Evolutionary conservation across 2,797 vertebrate genomes (phyloP).

Genomic region (Numenius phaeopus): DNA sequence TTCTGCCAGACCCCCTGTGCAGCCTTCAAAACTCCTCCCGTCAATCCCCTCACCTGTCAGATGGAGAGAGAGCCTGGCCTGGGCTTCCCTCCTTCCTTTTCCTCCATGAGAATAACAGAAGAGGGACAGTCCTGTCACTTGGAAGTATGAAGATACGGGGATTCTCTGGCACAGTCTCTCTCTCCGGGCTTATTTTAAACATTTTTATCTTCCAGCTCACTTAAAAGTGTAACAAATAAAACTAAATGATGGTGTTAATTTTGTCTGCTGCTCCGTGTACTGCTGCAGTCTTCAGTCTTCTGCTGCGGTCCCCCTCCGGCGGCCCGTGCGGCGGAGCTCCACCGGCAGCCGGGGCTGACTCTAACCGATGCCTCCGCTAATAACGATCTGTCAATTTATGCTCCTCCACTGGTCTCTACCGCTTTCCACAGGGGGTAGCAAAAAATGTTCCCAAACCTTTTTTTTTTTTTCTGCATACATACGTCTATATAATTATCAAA

Average conservation of each 20-base stretch:
- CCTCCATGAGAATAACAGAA: not conserved
- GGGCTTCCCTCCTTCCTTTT: not conserved
- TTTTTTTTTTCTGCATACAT: not conserved
- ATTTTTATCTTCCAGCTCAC: slow-evolving; percentile 41
- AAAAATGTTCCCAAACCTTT: slow-evolving; percentile 1
- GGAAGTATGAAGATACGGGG: slow-evolving; percentile 11
- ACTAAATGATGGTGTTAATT: slow-evolving; percentile 72
- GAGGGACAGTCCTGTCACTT: not conserved
- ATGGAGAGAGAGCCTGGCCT: not conserved
- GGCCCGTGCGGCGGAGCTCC: not conserved
- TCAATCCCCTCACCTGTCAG: slow-evolving; percentile 46
- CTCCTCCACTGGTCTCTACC: not conserved
- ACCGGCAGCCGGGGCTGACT: not conserved
- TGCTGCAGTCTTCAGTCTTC: slow-evolving; percentile 61
- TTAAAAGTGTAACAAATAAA: slow-evolving; percentile 67
- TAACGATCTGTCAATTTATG: slow-evolving; percentile 17
- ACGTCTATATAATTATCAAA: slow-evolving; percentile 71
- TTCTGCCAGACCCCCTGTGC: slow-evolving; percentile 47
- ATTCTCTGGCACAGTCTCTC: not conserved
- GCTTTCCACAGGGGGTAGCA: slow-evolving; percentile 25
- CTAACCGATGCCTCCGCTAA: not conserved
- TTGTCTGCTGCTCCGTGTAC: slow-evolving; percentile 11
- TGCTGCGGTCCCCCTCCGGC: slow-evolving; percentile 28
- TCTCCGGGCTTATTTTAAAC: slow-evolving; percentile 42
- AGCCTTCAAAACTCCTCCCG: slow-evolving; percentile 51